These are phyloP conservation scores for Phylloscopus trochiloides DNA, from an alignment of 2,113 vertebrate genomes.

Conservation along the genomic window DNA sequence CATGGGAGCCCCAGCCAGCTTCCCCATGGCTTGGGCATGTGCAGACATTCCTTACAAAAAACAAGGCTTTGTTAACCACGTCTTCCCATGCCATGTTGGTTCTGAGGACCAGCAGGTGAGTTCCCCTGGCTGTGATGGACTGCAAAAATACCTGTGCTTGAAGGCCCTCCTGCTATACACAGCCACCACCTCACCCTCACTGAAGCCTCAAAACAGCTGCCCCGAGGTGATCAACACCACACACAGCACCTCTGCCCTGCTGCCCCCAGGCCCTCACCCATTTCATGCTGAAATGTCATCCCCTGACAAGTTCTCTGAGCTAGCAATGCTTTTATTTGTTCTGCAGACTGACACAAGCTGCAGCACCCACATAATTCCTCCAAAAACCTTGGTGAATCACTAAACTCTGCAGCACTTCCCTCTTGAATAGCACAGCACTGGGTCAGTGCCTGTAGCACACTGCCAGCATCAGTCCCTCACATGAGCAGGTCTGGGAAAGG, in stretches of 20 bases:
- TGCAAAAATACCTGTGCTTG: not conserved
- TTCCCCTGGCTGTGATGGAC: not conserved
- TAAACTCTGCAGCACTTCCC: constrained; percentile 34
- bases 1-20: not conserved
- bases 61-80: not conserved
- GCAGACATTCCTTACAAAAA: not conserved
- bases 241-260: not conserved
- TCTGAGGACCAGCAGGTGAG: not conserved
- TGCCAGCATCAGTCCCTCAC: not conserved
- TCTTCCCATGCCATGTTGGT: not conserved
- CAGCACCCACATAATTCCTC: constrained; percentile 62
- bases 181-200: not conserved
- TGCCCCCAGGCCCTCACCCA: not conserved
- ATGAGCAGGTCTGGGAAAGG: constrained; percentile 22
- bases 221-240: not conserved
- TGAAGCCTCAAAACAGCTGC: not conserved
- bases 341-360: constrained; percentile 72
- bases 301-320: not conserved
- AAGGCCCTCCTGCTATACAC: not conserved
- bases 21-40: not conserved
- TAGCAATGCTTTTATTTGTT: constrained; percentile 66
- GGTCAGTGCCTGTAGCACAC: not conserved
- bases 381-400: constrained; percentile 62
- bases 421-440: not conserved
- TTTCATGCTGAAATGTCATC: not conserved